Percentiles rank a stretch among this genome's conserved stretches.
These are phyloP conservation scores for Athalia circularis DNA, from an alignment of 2,888 invertebrate species.

Conservation along the genomic window DNA sequence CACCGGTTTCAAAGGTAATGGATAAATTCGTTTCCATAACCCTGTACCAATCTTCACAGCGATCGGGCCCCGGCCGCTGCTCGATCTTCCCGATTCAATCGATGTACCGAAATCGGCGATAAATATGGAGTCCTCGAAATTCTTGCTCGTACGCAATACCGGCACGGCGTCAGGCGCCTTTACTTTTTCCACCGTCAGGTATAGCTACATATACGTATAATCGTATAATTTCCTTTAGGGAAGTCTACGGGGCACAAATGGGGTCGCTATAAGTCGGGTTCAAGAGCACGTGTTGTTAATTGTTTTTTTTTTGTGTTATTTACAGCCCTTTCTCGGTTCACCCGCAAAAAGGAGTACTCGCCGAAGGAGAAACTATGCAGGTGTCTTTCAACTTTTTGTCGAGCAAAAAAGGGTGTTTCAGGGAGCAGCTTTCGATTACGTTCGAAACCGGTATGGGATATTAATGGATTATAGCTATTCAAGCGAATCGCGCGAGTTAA, in stretches of 20 bases:
- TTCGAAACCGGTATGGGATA: slow-evolving; percentile 70
- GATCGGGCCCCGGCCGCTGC: slow-evolving; percentile 77
- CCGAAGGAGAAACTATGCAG: slow-evolving; percentile 75
- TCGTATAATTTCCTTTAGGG: background rate
- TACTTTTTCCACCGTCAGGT: slow-evolving; percentile 73
- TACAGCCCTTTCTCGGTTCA: slow-evolving; percentile 51
- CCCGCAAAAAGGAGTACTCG: slow-evolving; percentile 76
- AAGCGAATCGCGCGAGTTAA: background rate
- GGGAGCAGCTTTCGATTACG: slow-evolving; percentile 69
- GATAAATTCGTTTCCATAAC: no score
- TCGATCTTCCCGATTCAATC: slow-evolving; percentile 79
- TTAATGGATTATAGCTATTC: background rate
- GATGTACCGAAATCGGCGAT: slow-evolving; percentile 76
- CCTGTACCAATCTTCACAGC: slow-evolving; percentile 63
- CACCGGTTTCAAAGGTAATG: background rate
- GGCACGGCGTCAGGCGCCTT: slow-evolving; percentile 76
- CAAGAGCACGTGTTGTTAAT: no score
- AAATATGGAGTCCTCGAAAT: slow-evolving; percentile 74
- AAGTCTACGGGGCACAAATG: no score
- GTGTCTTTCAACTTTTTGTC: slow-evolving; percentile 77
- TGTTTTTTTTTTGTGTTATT: background rate
- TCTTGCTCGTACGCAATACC: slow-evolving; percentile 77
- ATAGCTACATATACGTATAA: slow-evolving; percentile 50
- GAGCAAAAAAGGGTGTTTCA: slow-evolving; percentile 72
- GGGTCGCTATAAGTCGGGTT: no score